These are phyloP conservation scores for Pipra filicauda DNA, from an alignment of 2,113 vertebrate species.

Conservation along the genomic window DNA sequence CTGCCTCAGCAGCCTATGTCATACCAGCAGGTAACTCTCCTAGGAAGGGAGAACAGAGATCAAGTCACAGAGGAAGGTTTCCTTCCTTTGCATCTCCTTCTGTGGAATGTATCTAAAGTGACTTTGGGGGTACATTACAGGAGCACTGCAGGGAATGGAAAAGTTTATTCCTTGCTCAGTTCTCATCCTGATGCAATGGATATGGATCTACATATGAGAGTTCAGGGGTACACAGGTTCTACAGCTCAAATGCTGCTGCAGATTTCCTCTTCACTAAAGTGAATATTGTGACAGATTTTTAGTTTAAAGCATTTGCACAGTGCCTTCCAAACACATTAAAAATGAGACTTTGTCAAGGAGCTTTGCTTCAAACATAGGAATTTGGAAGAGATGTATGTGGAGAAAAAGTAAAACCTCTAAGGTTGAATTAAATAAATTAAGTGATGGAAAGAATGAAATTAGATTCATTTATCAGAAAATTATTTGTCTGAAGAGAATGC, in stretches of 20 bases:
- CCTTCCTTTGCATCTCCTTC: background rate
- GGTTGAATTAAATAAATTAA: background rate
- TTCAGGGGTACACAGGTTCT: background rate
- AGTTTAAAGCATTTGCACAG: background rate
- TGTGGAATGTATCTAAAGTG: background rate
- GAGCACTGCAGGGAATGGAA: background rate
- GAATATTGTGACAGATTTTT: background rate
- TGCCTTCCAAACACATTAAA: background rate
- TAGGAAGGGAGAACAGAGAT: background rate
- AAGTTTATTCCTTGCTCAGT: background rate
- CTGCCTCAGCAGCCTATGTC: background rate
- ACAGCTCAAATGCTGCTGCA: background rate
- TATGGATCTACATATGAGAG: background rate
- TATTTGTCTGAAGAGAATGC: background rate
- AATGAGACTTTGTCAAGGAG: background rate
- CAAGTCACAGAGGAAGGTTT: background rate
- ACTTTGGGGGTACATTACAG: background rate
- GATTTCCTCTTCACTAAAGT: background rate
- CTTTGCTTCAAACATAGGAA: background rate
- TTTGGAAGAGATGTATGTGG: background rate
- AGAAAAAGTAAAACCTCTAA: background rate
- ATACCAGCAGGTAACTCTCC: background rate
- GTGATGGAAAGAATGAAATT: background rate
- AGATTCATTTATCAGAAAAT: background rate
- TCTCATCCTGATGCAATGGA: background rate